These are phyloP conservation scores for Cathartes aura DNA, from an alignment of 2,113 vertebrate genomes.

Conservation along the genomic window DNA sequence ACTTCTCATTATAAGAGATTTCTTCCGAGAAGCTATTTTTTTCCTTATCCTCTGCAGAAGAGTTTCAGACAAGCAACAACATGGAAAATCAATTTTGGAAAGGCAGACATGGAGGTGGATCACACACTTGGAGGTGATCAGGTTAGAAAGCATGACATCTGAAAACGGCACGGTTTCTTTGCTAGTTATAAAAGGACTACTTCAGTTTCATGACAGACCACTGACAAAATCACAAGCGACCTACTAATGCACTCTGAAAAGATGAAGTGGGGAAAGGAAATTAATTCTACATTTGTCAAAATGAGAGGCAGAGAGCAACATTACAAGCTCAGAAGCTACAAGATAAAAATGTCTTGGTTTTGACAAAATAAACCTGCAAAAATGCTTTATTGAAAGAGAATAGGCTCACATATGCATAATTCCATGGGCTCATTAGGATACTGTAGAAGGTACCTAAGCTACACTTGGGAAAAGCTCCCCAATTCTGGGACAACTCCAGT, in stretches of 20 bases:
- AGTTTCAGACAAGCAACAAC: background rate
- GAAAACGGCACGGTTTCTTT: background rate
- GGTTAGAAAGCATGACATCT: background rate
- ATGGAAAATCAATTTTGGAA: background rate
- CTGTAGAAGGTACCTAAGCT: background rate
- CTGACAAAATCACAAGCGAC: background rate
- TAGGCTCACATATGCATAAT: background rate
- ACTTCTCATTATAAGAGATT: background rate
- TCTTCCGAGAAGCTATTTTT: background rate
- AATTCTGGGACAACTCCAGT: background rate
- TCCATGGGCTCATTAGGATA: background rate
- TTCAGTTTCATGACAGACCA: background rate
- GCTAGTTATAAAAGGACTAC: background rate
- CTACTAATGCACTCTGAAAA: background rate
- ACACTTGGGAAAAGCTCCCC: background rate
- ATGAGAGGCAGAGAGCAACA: background rate
- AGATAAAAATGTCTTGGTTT: background rate
- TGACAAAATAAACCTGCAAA: background rate
- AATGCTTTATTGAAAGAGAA: background rate
- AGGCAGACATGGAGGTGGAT: background rate
- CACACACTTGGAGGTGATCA: background rate
- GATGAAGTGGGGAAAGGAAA: background rate
- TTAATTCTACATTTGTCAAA: constrained; percentile 7
- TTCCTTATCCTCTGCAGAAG: background rate
- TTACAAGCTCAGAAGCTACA: background rate